A percentile compares a stretch with the other conserved stretches of the same genome.
These are phyloP conservation scores for Xanthorhoe designata DNA, from an alignment of 2,888 invertebrate genomes.

Conservation along the genomic window DNA sequence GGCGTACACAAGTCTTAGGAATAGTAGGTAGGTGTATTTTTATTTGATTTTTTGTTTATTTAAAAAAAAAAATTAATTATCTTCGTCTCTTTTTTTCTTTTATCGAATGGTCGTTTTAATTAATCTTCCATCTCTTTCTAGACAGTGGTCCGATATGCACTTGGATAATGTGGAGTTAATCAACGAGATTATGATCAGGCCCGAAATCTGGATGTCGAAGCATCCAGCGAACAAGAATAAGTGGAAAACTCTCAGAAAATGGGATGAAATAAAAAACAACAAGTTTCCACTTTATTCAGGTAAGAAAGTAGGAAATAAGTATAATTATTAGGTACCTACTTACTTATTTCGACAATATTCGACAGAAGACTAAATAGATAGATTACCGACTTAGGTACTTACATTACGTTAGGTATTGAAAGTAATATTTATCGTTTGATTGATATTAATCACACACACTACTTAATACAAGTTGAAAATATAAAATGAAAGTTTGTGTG, in stretches of 20 bases:
- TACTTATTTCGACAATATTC: too few relatives aligned
- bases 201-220: slow-evolving; percentile 40
- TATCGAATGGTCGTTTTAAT: too few relatives aligned
- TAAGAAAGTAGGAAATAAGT: background rate
- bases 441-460: too few relatives aligned
- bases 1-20: background rate
- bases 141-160: slow-evolving; percentile 8
- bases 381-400: too few relatives aligned
- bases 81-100: too few relatives aligned
- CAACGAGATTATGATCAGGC: slow-evolving; percentile 36
- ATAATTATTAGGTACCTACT: too few relatives aligned
- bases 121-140: background rate
- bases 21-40: slow-evolving; percentile 7
- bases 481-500: too few relatives aligned
- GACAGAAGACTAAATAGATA: too few relatives aligned
- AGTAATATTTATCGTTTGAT: too few relatives aligned
- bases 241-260: slow-evolving; percentile 30
- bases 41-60: background rate
- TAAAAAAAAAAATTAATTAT: too few relatives aligned
- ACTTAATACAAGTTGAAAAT: too few relatives aligned
- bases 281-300: slow-evolving; percentile 33
- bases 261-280: slow-evolving; percentile 35
- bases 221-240: slow-evolving; percentile 40
- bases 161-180: slow-evolving; percentile 35
- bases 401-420: too few relatives aligned